Evolutionary conservation across 2,888 invertebrate genomes (phyloP), one percentile per base, ranked within the genome.

Genomic region (Peribatodes rhomboidaria): DNA sequence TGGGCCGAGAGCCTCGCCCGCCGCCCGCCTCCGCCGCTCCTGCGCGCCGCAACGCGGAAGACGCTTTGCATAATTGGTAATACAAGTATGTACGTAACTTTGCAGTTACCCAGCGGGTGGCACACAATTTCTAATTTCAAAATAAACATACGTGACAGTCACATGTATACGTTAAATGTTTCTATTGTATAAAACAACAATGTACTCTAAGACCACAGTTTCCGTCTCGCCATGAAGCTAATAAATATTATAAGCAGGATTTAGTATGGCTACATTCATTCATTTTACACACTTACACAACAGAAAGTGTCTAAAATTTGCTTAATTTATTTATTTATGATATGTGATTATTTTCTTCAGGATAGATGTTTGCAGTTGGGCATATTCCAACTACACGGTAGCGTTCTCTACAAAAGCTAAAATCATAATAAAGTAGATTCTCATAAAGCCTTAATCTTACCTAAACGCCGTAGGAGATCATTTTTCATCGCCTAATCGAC

Each of bases 61-160:
- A 87, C 87, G 89, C 87, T 92, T 92, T 92, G 89, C 92, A 92
- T 92, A 92, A 92, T 92, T 92, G 90, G 86, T 89, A 89, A 90
- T 86, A 91, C 88, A 89, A 89, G 88, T 89, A 89, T 77, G 77
- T 83, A 84, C 81, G 59, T 44, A 65, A 68, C 64, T 65, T 60
- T 56, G 49, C 57, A 60, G 61, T 63, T 65, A 62, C 67, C 65
- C 60, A 44, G 33, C 44, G 31, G 49, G n/a, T 56, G 50, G 22
- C 42, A 54, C 50, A 56, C 50, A 60, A 52, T 52, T 60, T 55
- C 37, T 60, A 65, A 65, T 65, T 60, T 46, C 16, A 56, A 57
- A 55, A 13, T 61, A 41, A 65, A 54, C 54, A 53, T 35, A 20
- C 39, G 47, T 14, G 22, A 39, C 41, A 10, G 27, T 18, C 37